Base-by-base conservation (phyloP, 2,888 invertebrate species). In the Phasia obesa region DNA sequence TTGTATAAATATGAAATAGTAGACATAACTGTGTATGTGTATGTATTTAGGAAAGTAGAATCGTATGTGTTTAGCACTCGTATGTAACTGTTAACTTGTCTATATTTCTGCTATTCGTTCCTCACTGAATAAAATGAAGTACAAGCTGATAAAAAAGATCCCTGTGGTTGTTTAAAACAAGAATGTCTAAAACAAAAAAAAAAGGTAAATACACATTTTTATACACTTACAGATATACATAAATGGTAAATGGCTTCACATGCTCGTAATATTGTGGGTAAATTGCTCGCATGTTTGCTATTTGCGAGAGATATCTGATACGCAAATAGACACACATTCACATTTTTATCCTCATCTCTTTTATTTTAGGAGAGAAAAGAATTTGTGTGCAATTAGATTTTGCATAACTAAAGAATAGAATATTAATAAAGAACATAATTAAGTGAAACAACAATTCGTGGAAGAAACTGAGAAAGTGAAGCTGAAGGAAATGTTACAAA, bases 331-430 rank as follows among this genome's bases (percentile, higher is more conserved):
- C 27, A 35, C n/a, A 15, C 19, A 13, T 9, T 4, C 6, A 7
- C 47, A 38, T 35, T 9, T 27, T 19, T 31, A 44, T 64, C 15
- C 15, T 21, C 9, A 0, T 23, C 19, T 17, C 23, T 42, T 64
- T 60, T 23, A n/a, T 59, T 53, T 69, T 51, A 19, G 31, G 27
- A 25, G 31, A 67, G n/a, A 65, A 62, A 74, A 59, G 57, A 69
- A 83, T 79, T 83, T 83, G 70, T 70, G 55, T 79, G 67, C 65
- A 75, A 79, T 83, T 83, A 75, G 75, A 60, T 65, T 75, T 57
- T 65, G 65, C 57, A 55, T 70, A 73, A 55, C 71, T 78, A 57
- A 60, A 60, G 69, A 83, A 83, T 65, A 60, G 69, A 83, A 83
- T 65, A 78, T 75, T 75, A 78, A 75, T 75, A 67, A 71, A 75